Conservation (phyloP, 2,888 invertebrate species). For the Aquatica leii region DNA sequence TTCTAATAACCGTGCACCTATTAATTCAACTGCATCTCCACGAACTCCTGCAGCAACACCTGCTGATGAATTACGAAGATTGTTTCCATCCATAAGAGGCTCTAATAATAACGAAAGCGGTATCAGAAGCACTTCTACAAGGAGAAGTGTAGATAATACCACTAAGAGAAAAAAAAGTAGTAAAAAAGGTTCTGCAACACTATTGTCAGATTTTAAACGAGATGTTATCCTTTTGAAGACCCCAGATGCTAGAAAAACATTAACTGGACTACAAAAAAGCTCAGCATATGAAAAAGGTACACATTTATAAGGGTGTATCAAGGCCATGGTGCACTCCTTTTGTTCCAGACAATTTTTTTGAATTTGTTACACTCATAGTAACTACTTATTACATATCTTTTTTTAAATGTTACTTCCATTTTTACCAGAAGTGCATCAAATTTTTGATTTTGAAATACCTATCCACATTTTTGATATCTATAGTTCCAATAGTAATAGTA, state of each 20-base stretch:
- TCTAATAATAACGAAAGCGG: too few relatives aligned
- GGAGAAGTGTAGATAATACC: background rate
- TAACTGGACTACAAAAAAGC: background rate
- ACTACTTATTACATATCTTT: too few relatives aligned
- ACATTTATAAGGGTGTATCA: too few relatives aligned
- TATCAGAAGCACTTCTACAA: too few relatives aligned
- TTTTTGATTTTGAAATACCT: too few relatives aligned
- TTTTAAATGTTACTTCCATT: too few relatives aligned
- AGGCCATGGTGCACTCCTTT: too few relatives aligned
- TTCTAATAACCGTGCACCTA: background rate
- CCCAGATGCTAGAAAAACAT: background rate
- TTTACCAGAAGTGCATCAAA: too few relatives aligned
- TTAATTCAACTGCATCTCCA: background rate
- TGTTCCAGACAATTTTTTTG: too few relatives aligned
- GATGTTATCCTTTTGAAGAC: background rate
- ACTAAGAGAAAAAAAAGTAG: background rate
- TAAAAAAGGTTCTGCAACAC: background rate
- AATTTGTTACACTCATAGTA: too few relatives aligned
- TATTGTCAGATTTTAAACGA: background rate
- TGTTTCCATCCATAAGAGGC: constrained; percentile 1
- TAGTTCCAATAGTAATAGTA: too few relatives aligned
- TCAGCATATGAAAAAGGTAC: background rate
- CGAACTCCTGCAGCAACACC: background rate
- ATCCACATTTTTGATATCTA: too few relatives aligned
- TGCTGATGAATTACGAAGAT: background rate